Evolutionary conservation across 2,888 invertebrate species (phyloP).

Genomic region (Bursaphelenchus okinawaensis): DNA sequence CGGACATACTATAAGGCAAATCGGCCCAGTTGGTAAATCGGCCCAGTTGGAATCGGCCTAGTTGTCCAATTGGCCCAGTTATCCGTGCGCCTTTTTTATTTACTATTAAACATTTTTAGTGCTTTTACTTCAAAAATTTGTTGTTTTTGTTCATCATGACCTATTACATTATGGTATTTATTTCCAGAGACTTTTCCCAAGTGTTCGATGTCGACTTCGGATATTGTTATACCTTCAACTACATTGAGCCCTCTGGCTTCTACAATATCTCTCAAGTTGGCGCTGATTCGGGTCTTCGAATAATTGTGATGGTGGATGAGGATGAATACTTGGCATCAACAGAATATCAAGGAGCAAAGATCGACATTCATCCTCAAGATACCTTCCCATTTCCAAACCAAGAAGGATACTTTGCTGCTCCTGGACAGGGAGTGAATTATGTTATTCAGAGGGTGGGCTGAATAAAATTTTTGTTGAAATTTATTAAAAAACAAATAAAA

Average conservation of each 20-base stretch:
- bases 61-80: no score
- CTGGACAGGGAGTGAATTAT: neutral
- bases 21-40: no score
- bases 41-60: no score
- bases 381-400: constrained; percentile 12
- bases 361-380: constrained; percentile 10
- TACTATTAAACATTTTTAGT: neutral
- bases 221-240: constrained; percentile 20
- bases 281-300: constrained; percentile 3
- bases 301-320: neutral
- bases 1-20: no score
- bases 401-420: constrained; percentile 9
- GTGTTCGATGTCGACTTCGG: constrained; percentile 15
- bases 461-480: no score
- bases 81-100: no score
- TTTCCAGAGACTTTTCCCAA: constrained; percentile 1
- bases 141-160: no score
- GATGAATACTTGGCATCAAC: neutral
- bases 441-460: neutral
- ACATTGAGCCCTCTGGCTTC: constrained; percentile 1
- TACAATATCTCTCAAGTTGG: constrained; percentile 5
- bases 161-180: no score
- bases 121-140: neutral
- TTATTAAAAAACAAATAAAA: no score
- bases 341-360: constrained; percentile 2